Evolutionary conservation across 1,140 invertebrate genomes (phyloP), one percentile per base, ranked within the genome.

Genomic region (Drosophila yakuba): DNA sequence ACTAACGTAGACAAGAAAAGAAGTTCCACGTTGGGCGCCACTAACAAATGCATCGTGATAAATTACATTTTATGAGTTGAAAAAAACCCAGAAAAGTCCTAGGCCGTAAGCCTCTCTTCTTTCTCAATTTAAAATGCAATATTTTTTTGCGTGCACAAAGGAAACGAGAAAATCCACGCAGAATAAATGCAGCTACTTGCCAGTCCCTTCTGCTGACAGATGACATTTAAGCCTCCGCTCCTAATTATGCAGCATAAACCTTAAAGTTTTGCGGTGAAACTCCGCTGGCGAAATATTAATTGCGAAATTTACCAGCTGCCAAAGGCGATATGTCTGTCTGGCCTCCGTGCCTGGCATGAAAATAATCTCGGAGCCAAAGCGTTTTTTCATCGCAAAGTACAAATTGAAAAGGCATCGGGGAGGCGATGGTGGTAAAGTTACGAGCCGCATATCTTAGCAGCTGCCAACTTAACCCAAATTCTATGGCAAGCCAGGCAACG

Each of bases 381-480:
- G 62, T 58, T 61, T 77, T 77, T 63, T 61, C 58, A 62, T 74
- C 35, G 69, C 57, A 32, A 32, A 10, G 32, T 63, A 39, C 47
- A 80, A 74, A 78, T 75, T 80, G 63, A 75, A 74, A 80, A 48
- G 54, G 48, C 47, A 39, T 28, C 50, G 55, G 41, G n/a, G 52
- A 38, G 63, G 45, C 15, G 60, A 15, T 44, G 55, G 47, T 23
- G 69, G 43, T 48, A 50, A 39, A 56, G 68, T 58, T 62, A 57
- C 66, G 50, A 83, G 56, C 55, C 81, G 82, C 78, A 84, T 81
- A 62, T 62, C 73, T 52, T 55, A 75, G 73, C 78, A 57, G 51
- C 51, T 73, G 67, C 78, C 78, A 81, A 81, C 79, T 80, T 80
- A 80, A 80, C 77, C 77, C 77, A 80, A 68, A 80, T 80, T 67